Evolutionary conservation across 2,113 vertebrate species (phyloP).

Genomic region (Elephantulus edwardii): DNA sequence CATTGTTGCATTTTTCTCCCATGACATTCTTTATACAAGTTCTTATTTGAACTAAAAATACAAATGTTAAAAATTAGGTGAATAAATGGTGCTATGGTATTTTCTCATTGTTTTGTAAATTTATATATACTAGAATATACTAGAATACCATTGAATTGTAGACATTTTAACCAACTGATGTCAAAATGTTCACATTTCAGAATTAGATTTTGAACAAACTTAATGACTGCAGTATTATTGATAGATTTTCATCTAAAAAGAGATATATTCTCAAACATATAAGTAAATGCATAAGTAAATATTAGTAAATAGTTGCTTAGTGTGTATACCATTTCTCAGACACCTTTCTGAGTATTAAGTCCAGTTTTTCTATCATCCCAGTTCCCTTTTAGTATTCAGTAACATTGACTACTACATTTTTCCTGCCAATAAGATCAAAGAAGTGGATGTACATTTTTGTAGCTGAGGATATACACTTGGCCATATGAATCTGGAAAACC

Average conservation of each 20-base stretch:
- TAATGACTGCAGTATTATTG: not conserved
- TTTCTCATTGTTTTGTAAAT: not conserved
- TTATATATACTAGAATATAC: not conserved
- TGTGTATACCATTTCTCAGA: not conserved
- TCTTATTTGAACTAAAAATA: not conserved
- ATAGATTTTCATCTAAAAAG: conserved; percentile 9
- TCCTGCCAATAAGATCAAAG: conserved; percentile 2
- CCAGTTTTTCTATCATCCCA: not conserved
- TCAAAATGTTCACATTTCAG: not conserved
- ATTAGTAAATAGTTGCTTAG: not conserved
- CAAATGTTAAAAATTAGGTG: conserved; percentile 10
- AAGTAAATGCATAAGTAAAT: not conserved
- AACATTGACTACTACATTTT: not conserved
- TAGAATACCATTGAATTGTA: conserved; percentile 23
- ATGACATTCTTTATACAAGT: not conserved
- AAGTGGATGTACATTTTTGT: conserved; percentile 17
- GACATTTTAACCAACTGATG: conserved; percentile 17
- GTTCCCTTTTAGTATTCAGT: not conserved
- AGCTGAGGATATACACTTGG: conserved; percentile 31
- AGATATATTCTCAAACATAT: conserved; percentile 14
- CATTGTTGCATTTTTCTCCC: too few relatives aligned
- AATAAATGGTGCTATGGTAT: not conserved
- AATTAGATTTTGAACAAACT: conserved; percentile 47
- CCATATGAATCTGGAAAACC: conserved; percentile 17
- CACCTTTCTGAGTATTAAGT: not conserved